A percentile compares a stretch with the other conserved stretches of the same genome.
Conservation (phyloP, 2,113 vertebrate genomes). For the Apodemus speciosus region DNA sequence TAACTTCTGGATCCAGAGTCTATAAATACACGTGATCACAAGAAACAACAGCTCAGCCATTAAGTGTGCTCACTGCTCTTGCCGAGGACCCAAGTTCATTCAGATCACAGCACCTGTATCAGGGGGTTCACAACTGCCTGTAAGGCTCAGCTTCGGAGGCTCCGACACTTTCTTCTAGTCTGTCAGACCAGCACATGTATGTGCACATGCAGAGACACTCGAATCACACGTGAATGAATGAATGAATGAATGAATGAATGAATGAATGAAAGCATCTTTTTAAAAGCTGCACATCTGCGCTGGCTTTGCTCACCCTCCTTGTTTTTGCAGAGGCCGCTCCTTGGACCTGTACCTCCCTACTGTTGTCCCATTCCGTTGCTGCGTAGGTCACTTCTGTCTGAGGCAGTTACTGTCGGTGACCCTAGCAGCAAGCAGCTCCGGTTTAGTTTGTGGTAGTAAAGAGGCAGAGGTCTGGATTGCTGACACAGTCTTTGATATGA, state of each 20-base stretch:
- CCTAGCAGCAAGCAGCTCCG: slow-evolving; percentile 44
- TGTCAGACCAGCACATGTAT: not conserved
- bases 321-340: slow-evolving; percentile 15
- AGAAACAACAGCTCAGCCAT: not conserved
- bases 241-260: too few species aligned
- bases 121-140: not conserved
- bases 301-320: not conserved
- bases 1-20: not conserved
- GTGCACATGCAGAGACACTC: not conserved
- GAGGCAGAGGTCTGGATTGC: not conserved
- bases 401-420: not conserved
- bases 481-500: slow-evolving; percentile 17
- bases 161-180: not conserved
- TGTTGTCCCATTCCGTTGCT: not conserved
- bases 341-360: not conserved
- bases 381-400: not conserved
- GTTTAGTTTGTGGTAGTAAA: not conserved
- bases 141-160: not conserved
- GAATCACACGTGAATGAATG: too few species aligned
- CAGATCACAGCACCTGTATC: not conserved
- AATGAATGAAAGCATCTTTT: not conserved
- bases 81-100: not conserved
- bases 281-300: not conserved
- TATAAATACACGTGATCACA: not conserved
- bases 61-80: not conserved